Percentiles rank a stretch among this genome's conserved stretches.
These are phyloP conservation scores for Hemibagrus guttatus DNA, from an alignment of 2,797 vertebrate species.

Conservation along the genomic window DNA sequence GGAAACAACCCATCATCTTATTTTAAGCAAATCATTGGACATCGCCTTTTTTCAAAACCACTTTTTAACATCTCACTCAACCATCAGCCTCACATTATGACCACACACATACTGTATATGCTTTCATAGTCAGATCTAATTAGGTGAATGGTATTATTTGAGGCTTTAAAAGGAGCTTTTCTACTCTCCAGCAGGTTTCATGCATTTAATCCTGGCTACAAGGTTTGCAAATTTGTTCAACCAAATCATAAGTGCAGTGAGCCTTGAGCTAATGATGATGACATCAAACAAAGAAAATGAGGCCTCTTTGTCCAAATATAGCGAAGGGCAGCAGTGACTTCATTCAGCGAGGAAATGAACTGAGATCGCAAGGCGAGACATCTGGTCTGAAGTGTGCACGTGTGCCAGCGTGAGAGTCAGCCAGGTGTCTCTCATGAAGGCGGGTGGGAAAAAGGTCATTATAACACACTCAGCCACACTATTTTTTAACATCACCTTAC, in stretches of 20 bases:
- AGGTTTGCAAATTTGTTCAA: conserved; percentile 64
- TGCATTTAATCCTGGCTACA: conserved; percentile 56
- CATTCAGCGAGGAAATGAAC: conserved; percentile 65
- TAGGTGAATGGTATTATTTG: conserved; percentile 54
- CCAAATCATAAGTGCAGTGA: conserved; percentile 59
- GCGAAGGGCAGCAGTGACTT: conserved; percentile 67
- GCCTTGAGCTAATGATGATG: conserved; percentile 68
- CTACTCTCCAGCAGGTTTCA: conserved; percentile 50
- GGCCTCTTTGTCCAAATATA: conserved; percentile 58
- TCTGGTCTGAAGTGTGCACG: conserved; percentile 68
- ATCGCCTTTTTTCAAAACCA: background rate
- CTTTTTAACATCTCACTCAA: conserved; percentile 42
- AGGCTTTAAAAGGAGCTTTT: conserved; percentile 57
- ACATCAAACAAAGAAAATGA: conserved; percentile 66
- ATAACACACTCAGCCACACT: conserved; percentile 50
- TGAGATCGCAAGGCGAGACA: conserved; percentile 62
- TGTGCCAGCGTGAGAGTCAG: conserved; percentile 64
- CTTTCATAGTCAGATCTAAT: conserved; percentile 34
- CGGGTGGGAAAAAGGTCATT: conserved; percentile 61
- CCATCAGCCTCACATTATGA: conserved; percentile 6
- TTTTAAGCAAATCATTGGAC: conserved; percentile 8
- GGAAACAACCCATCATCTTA: conserved; percentile 5
- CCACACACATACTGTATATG: conserved; percentile 6
- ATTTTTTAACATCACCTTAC: conserved; percentile 54
- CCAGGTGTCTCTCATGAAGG: conserved; percentile 66